A percentile compares a stretch with the other conserved stretches of the same genome.
These are phyloP conservation scores for Riptortus pedestris DNA, from an alignment of 1,140 invertebrate species.

Conservation along the genomic window DNA sequence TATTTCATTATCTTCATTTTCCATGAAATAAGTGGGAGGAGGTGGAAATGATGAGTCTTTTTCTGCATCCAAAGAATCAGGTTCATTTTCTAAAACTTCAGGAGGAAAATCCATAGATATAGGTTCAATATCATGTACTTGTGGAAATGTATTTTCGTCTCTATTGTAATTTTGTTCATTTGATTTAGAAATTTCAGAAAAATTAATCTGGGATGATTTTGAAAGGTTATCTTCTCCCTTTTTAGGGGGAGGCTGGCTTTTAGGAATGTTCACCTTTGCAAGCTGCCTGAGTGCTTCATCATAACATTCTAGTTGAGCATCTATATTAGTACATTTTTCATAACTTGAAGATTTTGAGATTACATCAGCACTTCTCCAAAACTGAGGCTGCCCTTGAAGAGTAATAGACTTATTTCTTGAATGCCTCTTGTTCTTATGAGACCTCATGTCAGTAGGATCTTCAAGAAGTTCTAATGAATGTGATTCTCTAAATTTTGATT, in stretches of 20 bases:
- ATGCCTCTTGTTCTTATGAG: slow-evolving; percentile 27
- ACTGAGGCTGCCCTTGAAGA: slow-evolving; percentile 24
- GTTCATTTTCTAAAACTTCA: slow-evolving; percentile 24
- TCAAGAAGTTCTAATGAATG: slow-evolving; percentile 32
- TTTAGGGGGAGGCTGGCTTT: slow-evolving; percentile 20
- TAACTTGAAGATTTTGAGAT: slow-evolving; percentile 20
- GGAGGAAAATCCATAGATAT: slow-evolving; percentile 8
- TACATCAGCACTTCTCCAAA: slow-evolving; percentile 31
- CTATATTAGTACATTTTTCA: slow-evolving; percentile 31
- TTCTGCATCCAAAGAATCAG: slow-evolving; percentile 22
- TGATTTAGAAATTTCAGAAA: not conserved
- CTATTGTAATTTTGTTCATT: not conserved
- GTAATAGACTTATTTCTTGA: slow-evolving; percentile 31
- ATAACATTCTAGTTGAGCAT: slow-evolving; percentile 33
- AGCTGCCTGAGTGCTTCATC: slow-evolving; percentile 34
- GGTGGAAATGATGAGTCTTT: slow-evolving; percentile 24
- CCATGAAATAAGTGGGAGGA: slow-evolving; percentile 26
- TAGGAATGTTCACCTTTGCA: slow-evolving; percentile 27
- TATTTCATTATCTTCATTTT: slow-evolving; percentile 24
- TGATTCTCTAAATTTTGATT: slow-evolving; percentile 29
- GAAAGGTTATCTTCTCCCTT: not conserved
- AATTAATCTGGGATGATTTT: not conserved
- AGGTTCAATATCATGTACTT: slow-evolving; percentile 6
- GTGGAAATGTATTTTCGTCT: not conserved
- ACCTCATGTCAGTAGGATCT: slow-evolving; percentile 7